Evolutionary conservation across 2,888 invertebrate genomes (phyloP), one percentile per base, ranked within the genome.

Genomic region (Tenthredo livida): DNA sequence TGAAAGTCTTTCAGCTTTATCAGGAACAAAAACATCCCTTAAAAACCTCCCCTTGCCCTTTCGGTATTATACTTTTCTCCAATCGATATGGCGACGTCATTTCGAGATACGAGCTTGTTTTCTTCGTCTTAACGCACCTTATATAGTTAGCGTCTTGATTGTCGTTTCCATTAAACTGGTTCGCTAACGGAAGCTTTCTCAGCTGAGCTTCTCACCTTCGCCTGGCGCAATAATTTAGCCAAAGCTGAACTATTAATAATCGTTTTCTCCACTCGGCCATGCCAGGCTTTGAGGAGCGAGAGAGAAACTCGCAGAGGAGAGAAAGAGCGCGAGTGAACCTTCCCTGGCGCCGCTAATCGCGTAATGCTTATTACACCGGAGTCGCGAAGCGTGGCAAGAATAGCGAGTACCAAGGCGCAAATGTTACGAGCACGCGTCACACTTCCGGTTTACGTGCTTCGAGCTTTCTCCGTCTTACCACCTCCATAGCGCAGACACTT

Each of bases 181-280:
- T 4, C 40, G 80, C 21, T 10, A 40, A 40, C 40, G 80, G 61
- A 80, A 80, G 80, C 61, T 61, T 29, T 61, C 50, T 50, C 54
- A 2, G 9, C 61, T 50, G n/a, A 37, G 58, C 58, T 80, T 80
- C 21, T 61, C 40, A 21, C 15, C 61, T n/a, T 40, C 61, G 61
- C 33, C 6, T 9, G 86, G 87, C 21, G 83, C 86, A 86, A 89
- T 89, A 89, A 89, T 89, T 89, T 88, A 88, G 85, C 87, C 87
- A 86, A 85, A 86, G 85, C 86, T 86, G 83, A 85, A 88, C 89
- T 88, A 89, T 89, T 89, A 89, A 89, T 89, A 89, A 89, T 89
- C 86, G 82, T 85, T 88, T 85, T 83, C 85, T 50, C 67, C 83
- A 40, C 83, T 83, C n/a, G 67, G 29, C 70, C 83, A 70, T 67